phyloP scores from a whole-genome alignment of 2,888 invertebrate genomes.

The Keiferia lycopersicella region DNA sequence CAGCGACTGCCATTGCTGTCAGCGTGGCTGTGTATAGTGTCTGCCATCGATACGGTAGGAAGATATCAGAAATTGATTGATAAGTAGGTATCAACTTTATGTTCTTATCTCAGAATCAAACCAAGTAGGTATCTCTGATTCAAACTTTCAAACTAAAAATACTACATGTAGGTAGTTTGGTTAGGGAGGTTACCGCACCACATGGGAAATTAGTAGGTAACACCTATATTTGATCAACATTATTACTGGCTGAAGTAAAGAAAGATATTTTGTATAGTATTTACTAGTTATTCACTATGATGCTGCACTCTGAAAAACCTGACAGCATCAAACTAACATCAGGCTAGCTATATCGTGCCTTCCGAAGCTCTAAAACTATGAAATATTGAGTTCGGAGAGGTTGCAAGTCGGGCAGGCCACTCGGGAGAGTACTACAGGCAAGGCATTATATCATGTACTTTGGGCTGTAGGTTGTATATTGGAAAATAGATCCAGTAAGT shows the following conservation, averaged over 20 bases:
- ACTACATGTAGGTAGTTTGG: too few relatives aligned
- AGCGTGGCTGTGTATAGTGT: too few relatives aligned
- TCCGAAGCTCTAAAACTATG: not conserved
- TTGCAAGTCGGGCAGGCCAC: conserved; percentile 14
- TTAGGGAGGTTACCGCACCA: not conserved
- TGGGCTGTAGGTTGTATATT: not conserved
- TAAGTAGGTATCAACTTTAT: too few relatives aligned
- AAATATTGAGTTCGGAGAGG: not conserved
- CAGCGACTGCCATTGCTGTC: too few relatives aligned
- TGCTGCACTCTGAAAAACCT: too few relatives aligned
- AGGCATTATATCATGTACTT: not conserved
- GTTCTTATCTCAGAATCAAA: too few relatives aligned
- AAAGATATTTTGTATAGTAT: too few relatives aligned
- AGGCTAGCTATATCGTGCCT: not conserved
- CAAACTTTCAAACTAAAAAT: too few relatives aligned
- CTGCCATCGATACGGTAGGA: too few relatives aligned
- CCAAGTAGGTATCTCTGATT: too few relatives aligned
- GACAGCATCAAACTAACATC: not conserved
- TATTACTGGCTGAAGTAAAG: not conserved
- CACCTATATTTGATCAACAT: not conserved
- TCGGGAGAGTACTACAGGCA: not conserved
- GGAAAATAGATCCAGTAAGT: not conserved
- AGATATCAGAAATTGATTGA: too few relatives aligned
- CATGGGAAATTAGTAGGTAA: not conserved
- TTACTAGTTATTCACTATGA: too few relatives aligned